Percentiles rank a stretch among this genome's conserved stretches.
Conservation (phyloP, 2,888 invertebrate genomes). For the Heteromurus nitidus region DNA sequence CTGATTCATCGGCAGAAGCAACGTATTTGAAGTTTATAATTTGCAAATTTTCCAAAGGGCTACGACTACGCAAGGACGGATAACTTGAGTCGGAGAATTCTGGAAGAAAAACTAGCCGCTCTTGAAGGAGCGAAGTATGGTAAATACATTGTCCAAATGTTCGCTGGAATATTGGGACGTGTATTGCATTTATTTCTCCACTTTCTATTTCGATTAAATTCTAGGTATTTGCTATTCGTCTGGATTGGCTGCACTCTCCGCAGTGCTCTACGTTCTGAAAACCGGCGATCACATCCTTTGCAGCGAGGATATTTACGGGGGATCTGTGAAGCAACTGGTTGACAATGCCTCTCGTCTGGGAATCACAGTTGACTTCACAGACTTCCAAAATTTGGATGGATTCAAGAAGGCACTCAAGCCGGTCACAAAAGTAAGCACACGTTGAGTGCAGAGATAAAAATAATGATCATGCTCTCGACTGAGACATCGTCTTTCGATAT, state of each 20-base stretch:
- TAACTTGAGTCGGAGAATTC: constrained; percentile 91
- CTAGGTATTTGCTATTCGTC: constrained; percentile 82
- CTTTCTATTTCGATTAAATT: background rate
- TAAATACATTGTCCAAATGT: constrained; percentile 70
- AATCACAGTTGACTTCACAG: constrained; percentile 81
- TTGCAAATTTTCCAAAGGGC: constrained; percentile 80
- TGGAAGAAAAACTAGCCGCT: constrained; percentile 92
- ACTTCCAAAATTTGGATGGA: constrained; percentile 76
- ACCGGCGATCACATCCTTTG: constrained; percentile 81
- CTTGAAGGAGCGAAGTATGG: constrained; percentile 92
- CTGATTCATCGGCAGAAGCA: no score
- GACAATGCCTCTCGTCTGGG: constrained; percentile 81
- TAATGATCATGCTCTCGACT: no score
- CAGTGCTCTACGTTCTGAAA: constrained; percentile 84
- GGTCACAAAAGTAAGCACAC: constrained; percentile 79
- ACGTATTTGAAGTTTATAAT: constrained; percentile 16
- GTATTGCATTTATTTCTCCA: no score
- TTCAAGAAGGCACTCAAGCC: constrained; percentile 77
- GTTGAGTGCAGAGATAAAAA: no score
- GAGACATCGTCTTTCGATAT: background rate
- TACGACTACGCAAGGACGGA: constrained; percentile 95
- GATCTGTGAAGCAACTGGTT: constrained; percentile 75
- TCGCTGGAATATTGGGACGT: no score
- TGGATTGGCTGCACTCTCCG: constrained; percentile 90
- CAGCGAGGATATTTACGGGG: constrained; percentile 74